Base-by-base conservation (phyloP, 92 coral and sea anemone genomes). In the Siderastrea siderea region DNA sequence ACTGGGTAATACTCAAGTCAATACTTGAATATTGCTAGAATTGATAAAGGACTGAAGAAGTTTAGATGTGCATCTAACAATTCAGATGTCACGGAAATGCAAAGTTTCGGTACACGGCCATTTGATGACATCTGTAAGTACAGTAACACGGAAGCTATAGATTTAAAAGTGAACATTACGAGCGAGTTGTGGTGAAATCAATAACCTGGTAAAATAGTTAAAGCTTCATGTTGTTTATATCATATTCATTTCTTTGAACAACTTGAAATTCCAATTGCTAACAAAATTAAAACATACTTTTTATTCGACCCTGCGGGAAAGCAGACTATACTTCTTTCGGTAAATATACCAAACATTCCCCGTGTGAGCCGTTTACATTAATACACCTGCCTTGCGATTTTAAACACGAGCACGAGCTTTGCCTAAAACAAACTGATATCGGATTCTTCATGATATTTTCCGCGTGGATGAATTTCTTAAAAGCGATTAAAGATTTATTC, bases 331-430 rank as follows among this genome's bases (percentile, higher is more conserved):
- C 12, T 14, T 13, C 54, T 69, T 61, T 61, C 58, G 84, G 54
- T 79, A 38, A 72, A 68, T 47, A 78, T 11, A 43, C 45, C 67
- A 60, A 47, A 52, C 53, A 19, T 49, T 38, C 44, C 44, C 69
- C 15, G 68, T 17, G 43, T 67, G 43, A 11, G 44, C 61, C 16
- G 60, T 47, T 62, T 47, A 59, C 83, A 79, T 55, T 63, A 9
- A 48, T 67, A 60, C 73, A 79, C 72, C 58, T 63, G 73, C 45
- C 17, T 54, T 2, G 51, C 17, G 69, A 75, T 19, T 54, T 11
- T 46, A 58, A 15, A 16, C 81, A 76, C 26, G 38, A 77, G 81
- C 67, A 38, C 55, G 57, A 47, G 75, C 26, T 71, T 71, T 15
- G 48, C 7, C 53, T 7, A 58, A 54, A 58, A 77, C 71, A 79